Evolutionary conservation across 2,113 vertebrate genomes (phyloP).

Genomic region (Apeltes quadracus): DNA sequence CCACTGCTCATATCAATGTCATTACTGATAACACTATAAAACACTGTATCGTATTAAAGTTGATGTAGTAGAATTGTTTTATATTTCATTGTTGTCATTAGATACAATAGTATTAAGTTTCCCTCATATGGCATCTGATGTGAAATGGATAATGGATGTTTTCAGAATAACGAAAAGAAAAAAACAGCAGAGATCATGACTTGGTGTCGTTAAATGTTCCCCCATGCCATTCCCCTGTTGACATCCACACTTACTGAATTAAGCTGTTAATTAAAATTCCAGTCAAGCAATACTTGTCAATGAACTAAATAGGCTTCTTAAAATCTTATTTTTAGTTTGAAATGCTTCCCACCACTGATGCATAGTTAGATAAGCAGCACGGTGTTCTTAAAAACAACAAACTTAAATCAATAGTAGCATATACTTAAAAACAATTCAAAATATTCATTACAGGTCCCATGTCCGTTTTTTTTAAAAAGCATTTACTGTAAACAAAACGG

Average conservation of each 20-base stretch:
- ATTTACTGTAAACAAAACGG: no score
- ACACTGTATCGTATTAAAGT: not conserved
- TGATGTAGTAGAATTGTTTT: not conserved
- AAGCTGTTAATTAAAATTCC: not conserved
- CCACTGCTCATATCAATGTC: not conserved
- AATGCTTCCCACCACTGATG: not conserved
- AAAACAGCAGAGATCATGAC: not conserved
- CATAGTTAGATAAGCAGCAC: not conserved
- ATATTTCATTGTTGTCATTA: not conserved
- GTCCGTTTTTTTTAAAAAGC: not conserved
- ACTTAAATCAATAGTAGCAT: not conserved
- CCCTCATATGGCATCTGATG: not conserved
- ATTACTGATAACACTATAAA: not conserved
- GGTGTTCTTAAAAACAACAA: not conserved
- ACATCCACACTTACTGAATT: not conserved
- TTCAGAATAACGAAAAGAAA: conserved; percentile 3
- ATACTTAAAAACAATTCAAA: not conserved
- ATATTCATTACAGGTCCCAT: not conserved
- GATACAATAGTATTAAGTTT: not conserved
- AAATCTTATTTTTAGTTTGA: not conserved
- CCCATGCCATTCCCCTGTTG: not conserved
- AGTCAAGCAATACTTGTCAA: not conserved
- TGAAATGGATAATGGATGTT: not conserved
- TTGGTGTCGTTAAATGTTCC: not conserved
- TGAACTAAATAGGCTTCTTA: not conserved